phyloP scores from a whole-genome alignment of 2,888 invertebrate genomes.

The Anodontia alba region DNA sequence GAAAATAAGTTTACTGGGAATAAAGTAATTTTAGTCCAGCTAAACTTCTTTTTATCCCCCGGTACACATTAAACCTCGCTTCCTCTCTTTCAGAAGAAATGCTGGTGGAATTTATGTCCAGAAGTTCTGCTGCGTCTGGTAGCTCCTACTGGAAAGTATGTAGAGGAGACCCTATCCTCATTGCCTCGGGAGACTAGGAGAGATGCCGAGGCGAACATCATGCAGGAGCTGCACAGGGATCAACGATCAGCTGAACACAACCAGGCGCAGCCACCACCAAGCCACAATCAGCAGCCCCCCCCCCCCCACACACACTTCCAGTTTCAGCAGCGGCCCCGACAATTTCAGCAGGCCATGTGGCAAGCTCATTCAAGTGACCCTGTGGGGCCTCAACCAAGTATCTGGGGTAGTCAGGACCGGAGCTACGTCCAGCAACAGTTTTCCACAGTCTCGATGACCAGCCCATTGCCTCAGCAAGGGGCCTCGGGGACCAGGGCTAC shows the following conservation, averaged over 20 bases:
- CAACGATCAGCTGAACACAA: slow-evolving; percentile 25
- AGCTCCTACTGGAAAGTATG: slow-evolving; percentile 20
- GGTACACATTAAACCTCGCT: background rate
- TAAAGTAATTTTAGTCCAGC: background rate
- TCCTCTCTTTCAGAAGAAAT: slow-evolving; percentile 21
- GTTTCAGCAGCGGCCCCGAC: too few species aligned
- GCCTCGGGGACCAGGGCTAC: background rate
- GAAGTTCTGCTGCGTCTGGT: too few species aligned
- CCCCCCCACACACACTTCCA: too few species aligned
- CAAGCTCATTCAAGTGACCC: slow-evolving; percentile 31
- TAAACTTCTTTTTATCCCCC: background rate
- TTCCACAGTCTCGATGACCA: too few species aligned
- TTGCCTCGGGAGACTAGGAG: too few species aligned
- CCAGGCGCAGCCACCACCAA: slow-evolving; percentile 24
- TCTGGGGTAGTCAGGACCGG: slow-evolving; percentile 38
- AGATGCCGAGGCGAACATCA: slow-evolving; percentile 27
- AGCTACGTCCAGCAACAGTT: slow-evolving; percentile 31
- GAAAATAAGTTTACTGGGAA: too few species aligned
- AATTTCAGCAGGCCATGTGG: slow-evolving; percentile 33
- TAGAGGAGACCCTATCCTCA: slow-evolving; percentile 29
- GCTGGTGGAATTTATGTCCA: slow-evolving; percentile 30
- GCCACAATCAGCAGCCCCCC: slow-evolving; percentile 20
- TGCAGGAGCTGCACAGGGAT: slow-evolving; percentile 35
- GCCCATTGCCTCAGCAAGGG: too few species aligned
- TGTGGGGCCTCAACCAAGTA: slow-evolving; percentile 23